These are phyloP conservation scores for Myanophis thanlyinensis DNA, from an alignment of 2,113 vertebrate species.

Conservation along the genomic window DNA sequence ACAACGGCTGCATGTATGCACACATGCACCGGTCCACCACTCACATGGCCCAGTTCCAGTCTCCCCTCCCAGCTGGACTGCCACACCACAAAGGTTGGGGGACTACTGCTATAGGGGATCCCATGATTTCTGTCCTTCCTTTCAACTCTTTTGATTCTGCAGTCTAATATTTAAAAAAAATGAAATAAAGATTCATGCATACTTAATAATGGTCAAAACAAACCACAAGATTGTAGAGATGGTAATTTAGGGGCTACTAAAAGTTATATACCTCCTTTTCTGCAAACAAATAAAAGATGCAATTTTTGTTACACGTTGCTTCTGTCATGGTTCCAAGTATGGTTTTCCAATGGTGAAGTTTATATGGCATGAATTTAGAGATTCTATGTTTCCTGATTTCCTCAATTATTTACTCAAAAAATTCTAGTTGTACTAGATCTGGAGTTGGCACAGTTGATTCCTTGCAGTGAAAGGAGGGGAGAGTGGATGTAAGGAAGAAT, in stretches of 20 bases:
- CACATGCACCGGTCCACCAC: too few species aligned
- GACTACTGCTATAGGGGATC: not conserved
- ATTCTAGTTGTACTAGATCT: not conserved
- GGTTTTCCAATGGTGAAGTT: not conserved
- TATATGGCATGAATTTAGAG: not conserved
- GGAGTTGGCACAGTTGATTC: not conserved
- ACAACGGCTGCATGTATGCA: too few species aligned
- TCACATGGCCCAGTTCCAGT: too few species aligned
- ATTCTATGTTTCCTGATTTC: not conserved
- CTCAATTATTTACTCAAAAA: not conserved
- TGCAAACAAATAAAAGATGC: not conserved
- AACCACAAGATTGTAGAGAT: not conserved
- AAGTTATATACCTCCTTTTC: not conserved
- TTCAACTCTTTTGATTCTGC: not conserved
- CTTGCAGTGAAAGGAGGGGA: not conserved
- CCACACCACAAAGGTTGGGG: not conserved
- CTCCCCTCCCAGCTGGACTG: too few species aligned
- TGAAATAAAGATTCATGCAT: not conserved
- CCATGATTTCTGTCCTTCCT: not conserved
- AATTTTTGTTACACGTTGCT: not conserved
- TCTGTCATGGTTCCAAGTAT: not conserved
- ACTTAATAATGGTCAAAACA: not conserved
- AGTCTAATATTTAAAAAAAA: not conserved
- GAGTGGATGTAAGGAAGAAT: not conserved
- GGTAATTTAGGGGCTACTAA: not conserved